Conservation (phyloP, 2,797 vertebrate genomes). For the Oreonectes daqikongensis region DNA sequence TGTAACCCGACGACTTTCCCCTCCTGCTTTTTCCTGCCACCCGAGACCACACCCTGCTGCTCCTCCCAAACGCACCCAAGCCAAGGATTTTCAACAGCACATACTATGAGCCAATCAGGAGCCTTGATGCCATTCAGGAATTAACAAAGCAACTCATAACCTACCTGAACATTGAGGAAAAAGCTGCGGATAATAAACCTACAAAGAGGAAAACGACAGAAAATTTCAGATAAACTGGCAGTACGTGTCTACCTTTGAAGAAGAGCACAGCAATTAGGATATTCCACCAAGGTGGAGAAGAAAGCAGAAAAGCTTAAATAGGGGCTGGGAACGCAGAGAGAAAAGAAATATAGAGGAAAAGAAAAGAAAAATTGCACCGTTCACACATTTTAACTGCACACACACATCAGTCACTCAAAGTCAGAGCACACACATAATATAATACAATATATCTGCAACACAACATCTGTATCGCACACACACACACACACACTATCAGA, state of each 20-base stretch:
- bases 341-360: neutral
- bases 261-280: constrained; percentile 14
- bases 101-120: constrained; percentile 28
- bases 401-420: neutral
- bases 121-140: constrained; percentile 35
- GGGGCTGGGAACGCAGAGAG: constrained; percentile 29
- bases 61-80: constrained; percentile 17
- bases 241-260: constrained; percentile 6
- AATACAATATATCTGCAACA: constrained; percentile 20
- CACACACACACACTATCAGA: neutral
- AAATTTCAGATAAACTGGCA: neutral
- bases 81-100: constrained; percentile 33
- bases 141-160: constrained; percentile 30
- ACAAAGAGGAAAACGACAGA: neutral
- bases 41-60: constrained; percentile 19
- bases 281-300: constrained; percentile 22
- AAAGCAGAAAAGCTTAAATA: constrained; percentile 15
- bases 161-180: constrained; percentile 30
- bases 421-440: neutral
- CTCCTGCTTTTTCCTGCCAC: constrained; percentile 47
- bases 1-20: constrained; percentile 44
- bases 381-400: neutral
- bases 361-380: neutral
- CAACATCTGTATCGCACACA: neutral
- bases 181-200: constrained; percentile 19